phyloP scores from a whole-genome alignment of 1,140 invertebrate species.

The Anoplophora glabripennis region DNA sequence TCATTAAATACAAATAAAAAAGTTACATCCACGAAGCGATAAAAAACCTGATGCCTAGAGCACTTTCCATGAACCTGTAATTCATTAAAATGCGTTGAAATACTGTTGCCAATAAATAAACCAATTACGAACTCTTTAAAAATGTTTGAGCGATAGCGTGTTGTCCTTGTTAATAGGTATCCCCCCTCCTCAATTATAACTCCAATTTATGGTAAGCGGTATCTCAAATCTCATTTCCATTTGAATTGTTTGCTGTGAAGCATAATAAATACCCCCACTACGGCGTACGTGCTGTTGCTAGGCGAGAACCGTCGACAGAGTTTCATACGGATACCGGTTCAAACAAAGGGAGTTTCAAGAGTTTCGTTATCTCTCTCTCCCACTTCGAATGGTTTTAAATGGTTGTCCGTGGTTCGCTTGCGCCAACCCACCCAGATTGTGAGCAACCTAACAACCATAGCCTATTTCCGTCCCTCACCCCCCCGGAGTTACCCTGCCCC shows the following conservation, averaged over 20 bases:
- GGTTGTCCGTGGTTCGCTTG: constrained; percentile 35
- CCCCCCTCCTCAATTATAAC: not conserved
- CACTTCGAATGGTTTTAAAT: constrained; percentile 26
- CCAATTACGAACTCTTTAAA: constrained; percentile 15
- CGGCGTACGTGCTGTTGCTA: constrained; percentile 23
- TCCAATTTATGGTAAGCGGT: constrained; percentile 12
- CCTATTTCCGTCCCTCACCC: constrained; percentile 12
- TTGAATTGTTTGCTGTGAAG: constrained; percentile 18
- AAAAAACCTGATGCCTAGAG: too few relatives aligned
- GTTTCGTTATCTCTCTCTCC: constrained; percentile 22
- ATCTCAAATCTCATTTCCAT: constrained; percentile 20
- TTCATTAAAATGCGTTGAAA: too few relatives aligned
- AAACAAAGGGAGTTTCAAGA: constrained; percentile 35
- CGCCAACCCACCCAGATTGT: constrained; percentile 18
- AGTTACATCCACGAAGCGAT: too few relatives aligned
- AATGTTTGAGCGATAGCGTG: constrained; percentile 13
- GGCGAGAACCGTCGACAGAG: constrained; percentile 16
- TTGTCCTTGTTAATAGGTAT: constrained; percentile 11
- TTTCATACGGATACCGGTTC: constrained; percentile 19
- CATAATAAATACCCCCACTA: constrained; percentile 7
- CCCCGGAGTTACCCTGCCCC: constrained; percentile 6
- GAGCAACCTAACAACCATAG: constrained; percentile 20
- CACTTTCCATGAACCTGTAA: too few relatives aligned
- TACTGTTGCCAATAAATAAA: not conserved
- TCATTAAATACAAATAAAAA: too few relatives aligned